A percentile compares a stretch with the other conserved stretches of the same genome.
These are phyloP conservation scores for Chlorops oryzae DNA, from an alignment of 1,140 invertebrate species.

Conservation along the genomic window DNA sequence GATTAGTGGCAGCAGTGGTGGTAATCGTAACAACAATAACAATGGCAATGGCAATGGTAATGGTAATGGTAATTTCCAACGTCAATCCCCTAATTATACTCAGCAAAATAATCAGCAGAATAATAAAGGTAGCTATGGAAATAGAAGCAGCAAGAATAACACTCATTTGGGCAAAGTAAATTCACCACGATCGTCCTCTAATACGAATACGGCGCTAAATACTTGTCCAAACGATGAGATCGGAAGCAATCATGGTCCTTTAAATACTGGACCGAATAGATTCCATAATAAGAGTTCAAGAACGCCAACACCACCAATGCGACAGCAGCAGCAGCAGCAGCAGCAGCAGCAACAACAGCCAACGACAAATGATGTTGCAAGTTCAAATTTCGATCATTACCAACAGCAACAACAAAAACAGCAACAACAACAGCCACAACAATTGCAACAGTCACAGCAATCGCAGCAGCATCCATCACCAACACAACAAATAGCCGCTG, in stretches of 20 bases:
- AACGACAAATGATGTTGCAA: constrained; percentile 4
- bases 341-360: constrained; percentile 13
- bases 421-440: constrained; percentile 13
- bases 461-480: constrained; percentile 31
- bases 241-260: constrained; percentile 20
- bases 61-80: constrained; percentile 11
- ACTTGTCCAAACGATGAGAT: too few relatives aligned
- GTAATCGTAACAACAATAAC: constrained; percentile 5
- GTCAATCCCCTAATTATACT: constrained; percentile 17
- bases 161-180: constrained; percentile 5
- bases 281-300: constrained; percentile 25
- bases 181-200: not conserved
- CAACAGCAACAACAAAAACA: constrained; percentile 8
- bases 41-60: constrained; percentile 8
- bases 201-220: not conserved
- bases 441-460: not conserved
- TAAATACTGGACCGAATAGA: too few relatives aligned
- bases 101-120: constrained; percentile 3
- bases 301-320: not conserved
- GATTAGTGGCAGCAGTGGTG: constrained; percentile 10
- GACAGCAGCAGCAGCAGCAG: constrained; percentile 13
- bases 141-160: constrained; percentile 16
- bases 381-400: constrained; percentile 1
- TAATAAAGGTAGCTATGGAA: constrained; percentile 16
- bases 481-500: constrained; percentile 36